Base-by-base conservation (phyloP, 2,797 vertebrate genomes). In the Cynodonichthys magdalenae region DNA sequence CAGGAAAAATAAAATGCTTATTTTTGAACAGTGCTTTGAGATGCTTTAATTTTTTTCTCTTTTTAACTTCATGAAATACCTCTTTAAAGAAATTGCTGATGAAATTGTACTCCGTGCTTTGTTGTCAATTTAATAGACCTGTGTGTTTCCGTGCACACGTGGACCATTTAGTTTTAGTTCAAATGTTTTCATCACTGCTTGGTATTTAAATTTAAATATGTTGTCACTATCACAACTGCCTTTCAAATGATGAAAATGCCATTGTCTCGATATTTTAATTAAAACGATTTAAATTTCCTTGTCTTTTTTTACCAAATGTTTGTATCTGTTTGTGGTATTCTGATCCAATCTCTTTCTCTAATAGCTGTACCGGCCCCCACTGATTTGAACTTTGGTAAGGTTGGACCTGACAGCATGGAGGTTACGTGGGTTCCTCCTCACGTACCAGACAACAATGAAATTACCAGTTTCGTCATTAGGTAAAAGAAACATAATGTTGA, bases 281-380 rank as follows among this genome's bases (percentile, higher is more conserved):
- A 7, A 34, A 34, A 10, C 31, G 8, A 34, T 34, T 8, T 34
- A 34, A 34, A 34, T 34, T 8, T 34, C 46, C 4, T 18, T 5
- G 2, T n/a, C 3, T 9, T 17, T 5, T n/a, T 18, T 19, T 63
- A 39, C 9, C 36, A 39, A 14, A 12, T 39, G 11, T 39, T 39
- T 12, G 11, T 3, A 14, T 39, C 36, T 39, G 11, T 39, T 12
- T 48, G 45, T 42, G 34, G 14, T 5, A 12, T 8, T 45, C 2
- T 75, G 48, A 67, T 17, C 45, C 8, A 36, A n/a, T 66, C 20
- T 78, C 20, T 69, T 44, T 41, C 52, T 42, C 24, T 15, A 7
- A n/a, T 51, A 99, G 98, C 96, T 54, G 95, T 99, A 3, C 97
- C 97, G 67, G 92, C 96, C 27, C 96, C 98, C 24, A 97, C 94